Evolutionary conservation across 2,888 invertebrate species (phyloP), one percentile per base, ranked within the genome.

Genomic region (Erebia palarica): DNA sequence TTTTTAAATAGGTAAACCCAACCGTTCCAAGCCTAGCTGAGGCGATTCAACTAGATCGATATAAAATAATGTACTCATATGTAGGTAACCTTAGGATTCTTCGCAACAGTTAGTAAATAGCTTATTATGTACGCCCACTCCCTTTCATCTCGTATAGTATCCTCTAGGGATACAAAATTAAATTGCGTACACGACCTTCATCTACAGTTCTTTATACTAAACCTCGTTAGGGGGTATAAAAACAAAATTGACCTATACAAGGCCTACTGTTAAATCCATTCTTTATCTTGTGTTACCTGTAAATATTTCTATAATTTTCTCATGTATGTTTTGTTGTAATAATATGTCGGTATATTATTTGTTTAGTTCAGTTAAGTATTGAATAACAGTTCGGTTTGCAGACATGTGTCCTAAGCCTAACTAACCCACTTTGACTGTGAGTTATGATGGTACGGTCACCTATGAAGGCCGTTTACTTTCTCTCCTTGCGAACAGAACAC

Each of bases 81-180:
- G 47, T 47, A 47, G 3, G 47, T 47, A n/a, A 10, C 11, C 11
- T 47, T 13, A 47, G 3, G 13, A 47, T 47, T 13, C 47, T 47
- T 47, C 47, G 47, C 47, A 47, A 47, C 13, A 47, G 47, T 47
- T 47, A 47, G 47, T 47, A 47, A 47, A 47, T 47, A 42, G 59
- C 60, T 73, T 73, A 78, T 75, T 75, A 75, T 66, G 67, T 71
- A 77, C 79, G 75, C 79, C 78, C 73, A 75, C 78, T 78, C 81
- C 82, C 84, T 86, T 10, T 83, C 80, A 83, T 78, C 79, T 79
- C 60, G 16, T 84, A 85, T 69, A 57, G 59, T 27, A 74, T 80
- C 78, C 78, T 82, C 82, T 81, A 76, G 78, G 81, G 79, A 78
- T 78, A 81, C 80, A 76, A 86, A 86, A 88, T 87, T 86, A 84